Percentiles rank a stretch among this genome's conserved stretches.
Evolutionary conservation across 1,140 invertebrate genomes (phyloP).

Genomic region (Drosophila elegans): DNA sequence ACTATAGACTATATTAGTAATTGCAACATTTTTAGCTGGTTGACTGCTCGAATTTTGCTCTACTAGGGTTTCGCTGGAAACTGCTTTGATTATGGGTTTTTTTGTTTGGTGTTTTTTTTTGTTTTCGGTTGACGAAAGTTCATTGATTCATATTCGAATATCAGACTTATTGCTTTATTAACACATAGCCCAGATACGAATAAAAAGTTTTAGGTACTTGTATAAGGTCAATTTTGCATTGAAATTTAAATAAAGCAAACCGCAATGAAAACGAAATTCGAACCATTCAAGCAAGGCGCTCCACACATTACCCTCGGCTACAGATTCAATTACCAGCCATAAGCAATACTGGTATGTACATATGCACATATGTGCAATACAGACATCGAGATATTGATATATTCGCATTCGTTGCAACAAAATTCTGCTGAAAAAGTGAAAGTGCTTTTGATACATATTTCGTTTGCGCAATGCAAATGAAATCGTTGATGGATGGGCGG

Average conservation of each 20-base stretch:
- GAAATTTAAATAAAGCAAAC: conserved; percentile 67
- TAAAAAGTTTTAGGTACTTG: background rate
- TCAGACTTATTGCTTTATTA: conserved; percentile 19
- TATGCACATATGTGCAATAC: conserved; percentile 2
- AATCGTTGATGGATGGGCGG: background rate
- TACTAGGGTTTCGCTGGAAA: conserved; percentile 36
- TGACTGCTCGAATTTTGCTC: conserved; percentile 43
- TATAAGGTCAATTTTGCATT: conserved; percentile 25
- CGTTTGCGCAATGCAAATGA: conserved; percentile 18
- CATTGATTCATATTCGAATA: conserved; percentile 59
- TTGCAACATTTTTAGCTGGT: conserved; percentile 65
- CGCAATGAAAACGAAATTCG: conserved; percentile 64
- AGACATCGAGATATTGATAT: background rate
- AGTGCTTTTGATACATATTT: conserved; percentile 8
- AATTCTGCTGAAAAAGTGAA: conserved; percentile 44
- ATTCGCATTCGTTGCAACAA: conserved; percentile 33
- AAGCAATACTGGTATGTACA: conserved; percentile 10
- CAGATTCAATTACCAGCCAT: conserved; percentile 39
- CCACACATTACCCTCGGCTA: conserved; percentile 34
- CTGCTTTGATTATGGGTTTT: conserved; percentile 3
- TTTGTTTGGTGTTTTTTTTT: background rate
- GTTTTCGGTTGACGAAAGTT: conserved; percentile 40
- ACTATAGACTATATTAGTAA: conserved; percentile 58
- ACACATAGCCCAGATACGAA: conserved; percentile 14
- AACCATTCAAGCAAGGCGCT: conserved; percentile 64